A percentile compares a stretch with the other conserved stretches of the same genome.
These are phyloP conservation scores for Bucorvus abyssinicus DNA, from an alignment of 2,797 vertebrate species.

Conservation along the genomic window DNA sequence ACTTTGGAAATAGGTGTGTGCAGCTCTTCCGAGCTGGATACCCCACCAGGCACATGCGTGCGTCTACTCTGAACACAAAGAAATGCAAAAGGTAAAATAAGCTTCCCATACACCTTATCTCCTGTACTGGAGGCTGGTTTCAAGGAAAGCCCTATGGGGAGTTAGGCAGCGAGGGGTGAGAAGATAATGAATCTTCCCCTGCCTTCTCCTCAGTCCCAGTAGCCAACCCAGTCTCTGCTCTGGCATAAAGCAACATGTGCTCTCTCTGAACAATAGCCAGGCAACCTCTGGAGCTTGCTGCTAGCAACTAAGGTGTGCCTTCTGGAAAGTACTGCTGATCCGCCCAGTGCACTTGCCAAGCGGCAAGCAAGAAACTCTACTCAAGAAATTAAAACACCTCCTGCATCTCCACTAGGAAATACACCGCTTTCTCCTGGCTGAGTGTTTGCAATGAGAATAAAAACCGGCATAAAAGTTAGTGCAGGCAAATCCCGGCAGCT, in stretches of 20 bases:
- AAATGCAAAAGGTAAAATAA: not conserved
- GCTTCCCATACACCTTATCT: constrained; percentile 19
- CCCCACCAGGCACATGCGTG: not conserved
- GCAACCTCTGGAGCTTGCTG: constrained; percentile 6
- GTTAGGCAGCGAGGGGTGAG: constrained; percentile 17
- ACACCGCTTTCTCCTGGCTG: fast-evolving
- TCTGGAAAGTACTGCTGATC: constrained; percentile 39
- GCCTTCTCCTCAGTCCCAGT: not conserved
- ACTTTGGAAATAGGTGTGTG: constrained; percentile 32
- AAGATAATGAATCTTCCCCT: not conserved
- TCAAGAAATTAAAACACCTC: not conserved
- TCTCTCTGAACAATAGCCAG: constrained; percentile 14
- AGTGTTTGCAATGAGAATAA: not conserved
- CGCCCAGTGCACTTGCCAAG: not conserved
- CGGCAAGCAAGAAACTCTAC: not conserved
- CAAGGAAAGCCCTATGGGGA: constrained; percentile 54
- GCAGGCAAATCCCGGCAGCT: not conserved
- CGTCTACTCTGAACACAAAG: not conserved
- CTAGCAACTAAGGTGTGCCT: constrained; percentile 39
- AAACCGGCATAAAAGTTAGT: not conserved
- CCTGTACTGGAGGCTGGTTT: not conserved
- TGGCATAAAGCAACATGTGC: not conserved
- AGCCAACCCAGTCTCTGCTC: not conserved
- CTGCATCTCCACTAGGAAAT: not conserved
- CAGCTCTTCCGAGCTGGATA: not conserved